Evolutionary conservation across 2,113 vertebrate species (phyloP).

Genomic region (Oostethus manadensis): DNA sequence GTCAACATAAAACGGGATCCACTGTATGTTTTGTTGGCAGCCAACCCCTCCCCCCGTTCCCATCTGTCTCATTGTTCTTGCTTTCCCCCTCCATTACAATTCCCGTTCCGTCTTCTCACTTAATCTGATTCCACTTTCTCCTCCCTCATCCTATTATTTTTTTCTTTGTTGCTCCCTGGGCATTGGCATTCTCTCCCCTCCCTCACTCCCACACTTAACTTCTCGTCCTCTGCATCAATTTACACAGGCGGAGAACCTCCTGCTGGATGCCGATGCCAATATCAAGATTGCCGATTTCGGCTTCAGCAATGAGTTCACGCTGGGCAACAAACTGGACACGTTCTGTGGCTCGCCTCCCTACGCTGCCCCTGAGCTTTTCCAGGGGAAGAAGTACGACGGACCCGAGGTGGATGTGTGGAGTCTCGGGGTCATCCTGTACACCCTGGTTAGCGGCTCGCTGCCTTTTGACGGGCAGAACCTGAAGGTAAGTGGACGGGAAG

Average conservation of each 20-base stretch:
- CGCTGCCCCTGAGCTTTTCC: conserved; percentile 89
- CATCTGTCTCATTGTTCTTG: conserved; percentile 14
- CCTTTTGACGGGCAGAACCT: conserved; percentile 93
- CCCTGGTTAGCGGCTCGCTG: conserved; percentile 88
- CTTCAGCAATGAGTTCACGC: conserved; percentile 92
- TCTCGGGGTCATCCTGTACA: conserved; percentile 89
- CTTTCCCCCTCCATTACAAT: conserved; percentile 14
- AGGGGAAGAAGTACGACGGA: conserved; percentile 92
- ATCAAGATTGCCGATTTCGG: conserved; percentile 94
- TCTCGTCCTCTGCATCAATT: conserved; percentile 12
- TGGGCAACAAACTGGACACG: conserved; percentile 90
- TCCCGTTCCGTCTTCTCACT: conserved; percentile 9
- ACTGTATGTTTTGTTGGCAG: conserved; percentile 29
- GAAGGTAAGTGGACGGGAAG: conserved; percentile 72
- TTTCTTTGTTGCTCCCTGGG: conserved; percentile 6
- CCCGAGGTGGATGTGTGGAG: conserved; percentile 93
- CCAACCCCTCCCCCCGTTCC: conserved; percentile 1
- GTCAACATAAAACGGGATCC: too few species aligned
- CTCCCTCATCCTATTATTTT: conserved; percentile 13
- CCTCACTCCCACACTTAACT: not conserved
- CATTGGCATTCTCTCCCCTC: not conserved
- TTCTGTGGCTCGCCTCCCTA: conserved; percentile 93
- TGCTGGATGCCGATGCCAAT: conserved; percentile 86
- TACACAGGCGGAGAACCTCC: conserved; percentile 85
- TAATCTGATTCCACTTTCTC: conserved; percentile 18